Percentiles rank a stretch among this genome's conserved stretches.
phyloP scores from a whole-genome alignment of 2,888 invertebrate genomes.

The Cerceris ruficornis region DNA sequence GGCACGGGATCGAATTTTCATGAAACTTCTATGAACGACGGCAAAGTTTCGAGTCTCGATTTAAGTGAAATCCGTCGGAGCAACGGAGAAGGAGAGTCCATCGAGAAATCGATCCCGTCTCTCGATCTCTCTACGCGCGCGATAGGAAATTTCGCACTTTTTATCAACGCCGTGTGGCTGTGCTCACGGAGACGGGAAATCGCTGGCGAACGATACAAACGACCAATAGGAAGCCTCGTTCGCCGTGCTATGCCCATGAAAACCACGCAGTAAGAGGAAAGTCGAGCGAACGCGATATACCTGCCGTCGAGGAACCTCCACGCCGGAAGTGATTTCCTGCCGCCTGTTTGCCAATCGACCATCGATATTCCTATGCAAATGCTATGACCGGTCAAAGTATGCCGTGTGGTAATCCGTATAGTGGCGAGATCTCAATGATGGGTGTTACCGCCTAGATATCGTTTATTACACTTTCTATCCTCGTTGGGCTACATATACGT shows the following conservation, averaged over 20 bases:
- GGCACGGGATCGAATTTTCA: too few relatives aligned
- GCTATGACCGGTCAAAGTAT: slow-evolving; percentile 23
- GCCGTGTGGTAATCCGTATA: not conserved
- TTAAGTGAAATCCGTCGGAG: slow-evolving; percentile 6
- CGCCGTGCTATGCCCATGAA: slow-evolving; percentile 36
- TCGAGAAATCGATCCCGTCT: slow-evolving; percentile 41
- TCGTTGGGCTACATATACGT: too few relatives aligned
- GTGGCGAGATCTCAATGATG: not conserved
- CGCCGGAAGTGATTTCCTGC: slow-evolving; percentile 55
- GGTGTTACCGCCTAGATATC: not conserved
- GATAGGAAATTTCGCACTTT: slow-evolving; percentile 4
- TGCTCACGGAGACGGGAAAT: slow-evolving; percentile 3
- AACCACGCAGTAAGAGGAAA: slow-evolving; percentile 44
- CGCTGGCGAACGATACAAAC: slow-evolving; percentile 7
- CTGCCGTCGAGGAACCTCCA: slow-evolving; percentile 5
- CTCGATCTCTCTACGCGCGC: slow-evolving; percentile 10
- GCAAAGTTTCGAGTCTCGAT: too few relatives aligned
- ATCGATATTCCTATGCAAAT: slow-evolving; percentile 38
- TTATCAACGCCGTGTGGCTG: not conserved
- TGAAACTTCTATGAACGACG: too few relatives aligned
- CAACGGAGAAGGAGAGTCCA: not conserved
- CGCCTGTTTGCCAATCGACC: slow-evolving; percentile 37
- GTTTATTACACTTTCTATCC: too few relatives aligned
- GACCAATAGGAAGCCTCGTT: slow-evolving; percentile 13
- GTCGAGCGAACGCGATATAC: slow-evolving; percentile 22